Evolutionary conservation across 2,888 invertebrate genomes (phyloP), one percentile per base, ranked within the genome.

Genomic region (Tetragonula carbonaria): DNA sequence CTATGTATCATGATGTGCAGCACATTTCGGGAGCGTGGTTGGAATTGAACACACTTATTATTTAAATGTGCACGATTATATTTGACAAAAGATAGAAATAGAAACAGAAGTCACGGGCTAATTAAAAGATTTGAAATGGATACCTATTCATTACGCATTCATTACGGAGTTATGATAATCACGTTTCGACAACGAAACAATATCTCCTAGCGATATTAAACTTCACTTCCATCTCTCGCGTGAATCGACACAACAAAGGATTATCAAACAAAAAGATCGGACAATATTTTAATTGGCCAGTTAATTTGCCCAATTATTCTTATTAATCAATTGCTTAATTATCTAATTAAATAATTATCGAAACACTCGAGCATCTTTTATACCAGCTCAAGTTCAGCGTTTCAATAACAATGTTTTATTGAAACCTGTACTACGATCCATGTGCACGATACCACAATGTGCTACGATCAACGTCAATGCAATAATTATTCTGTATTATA

Each of bases 11-110:
- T 1, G 14, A 14, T 2, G 45, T 11, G 4, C 14, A 45, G 8
- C 21, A 3, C 3, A 6, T n/a, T n/a, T 14, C 16, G 1, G 6
- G 1, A n/a, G 0, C 5, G 1, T 45, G 1, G 3, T n/a, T n/a
- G 2, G 45, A 45, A 45, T 66, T 4, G 2, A 14, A 21, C 14
- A 5, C 45, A n/a, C 11, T 14, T n/a, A 21, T 66, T 66, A 4
- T 6, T 63, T 33, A 33, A 33, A 8, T 11, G 18, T 63, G 18
- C 33, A 21, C 18, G 4, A 28, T 18, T 11, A 28, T 33, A 21
- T 65, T 4, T 65, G 21, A 13, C 11, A 18, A 11, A 4, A 2
- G 1, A 18, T 4, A 8, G 11, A 33, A 18, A 21, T 11, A 11
- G 8, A 13, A 2, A 28, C 3, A 18, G 2, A 21, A 63, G 8